phyloP scores from a whole-genome alignment of 2,888 invertebrate genomes.

The Nomada flava region DNA sequence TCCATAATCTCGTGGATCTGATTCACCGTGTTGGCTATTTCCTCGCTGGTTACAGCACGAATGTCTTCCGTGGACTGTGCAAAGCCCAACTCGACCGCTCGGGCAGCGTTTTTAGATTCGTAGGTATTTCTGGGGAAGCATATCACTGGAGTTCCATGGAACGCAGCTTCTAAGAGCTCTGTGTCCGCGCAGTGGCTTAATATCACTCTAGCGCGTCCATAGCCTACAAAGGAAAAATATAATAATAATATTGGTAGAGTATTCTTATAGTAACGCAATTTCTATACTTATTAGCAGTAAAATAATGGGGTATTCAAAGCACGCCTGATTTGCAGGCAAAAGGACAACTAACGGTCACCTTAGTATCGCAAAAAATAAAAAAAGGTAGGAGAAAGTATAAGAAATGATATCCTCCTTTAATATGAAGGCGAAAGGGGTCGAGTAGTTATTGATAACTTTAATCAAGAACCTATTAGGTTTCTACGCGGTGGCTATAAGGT shows the following conservation, averaged over 20 bases:
- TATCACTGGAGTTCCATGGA: constrained; percentile 81
- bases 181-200: constrained; percentile 80
- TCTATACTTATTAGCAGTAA: no score
- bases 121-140: constrained; percentile 79
- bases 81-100: constrained; percentile 78
- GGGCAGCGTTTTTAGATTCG: constrained; percentile 75
- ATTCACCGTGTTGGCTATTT: constrained; percentile 66
- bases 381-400: background rate
- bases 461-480: constrained; percentile 28
- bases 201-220: constrained; percentile 77
- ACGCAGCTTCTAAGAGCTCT: constrained; percentile 79
- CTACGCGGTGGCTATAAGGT: constrained; percentile 28
- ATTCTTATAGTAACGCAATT: background rate
- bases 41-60: constrained; percentile 55
- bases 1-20: constrained; percentile 73
- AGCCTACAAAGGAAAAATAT: constrained; percentile 71
- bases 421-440: background rate
- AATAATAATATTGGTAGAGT: background rate
- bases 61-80: constrained; percentile 64
- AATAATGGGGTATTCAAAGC: background rate
- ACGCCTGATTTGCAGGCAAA: no score
- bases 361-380: background rate
- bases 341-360: background rate
- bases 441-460: constrained; percentile 20
- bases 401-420: background rate